phyloP scores from a whole-genome alignment of 2,888 invertebrate genomes.

The Platerodrilus igneus region DNA sequence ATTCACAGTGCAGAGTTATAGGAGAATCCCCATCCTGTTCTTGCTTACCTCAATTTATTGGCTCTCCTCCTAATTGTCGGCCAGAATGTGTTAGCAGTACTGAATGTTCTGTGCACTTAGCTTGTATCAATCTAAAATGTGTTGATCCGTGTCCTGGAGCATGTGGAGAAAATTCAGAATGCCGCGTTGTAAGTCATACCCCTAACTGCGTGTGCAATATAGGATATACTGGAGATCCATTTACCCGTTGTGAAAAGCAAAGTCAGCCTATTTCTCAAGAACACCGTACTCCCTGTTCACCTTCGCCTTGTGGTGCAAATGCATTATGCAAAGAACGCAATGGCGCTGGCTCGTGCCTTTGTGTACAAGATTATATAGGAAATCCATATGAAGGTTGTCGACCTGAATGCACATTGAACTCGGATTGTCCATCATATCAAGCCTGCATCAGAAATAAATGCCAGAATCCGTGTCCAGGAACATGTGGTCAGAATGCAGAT shows the following conservation, averaged over 20 bases:
- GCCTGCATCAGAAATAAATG: conserved; percentile 65
- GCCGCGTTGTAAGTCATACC: conserved; percentile 77
- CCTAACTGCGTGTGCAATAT: conserved; percentile 74
- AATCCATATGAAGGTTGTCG: conserved; percentile 73
- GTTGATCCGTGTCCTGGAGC: conserved; percentile 73
- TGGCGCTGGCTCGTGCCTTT: conserved; percentile 68
- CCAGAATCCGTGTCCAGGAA: conserved; percentile 63
- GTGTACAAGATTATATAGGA: conserved; percentile 66
- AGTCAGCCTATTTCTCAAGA: conserved; percentile 17
- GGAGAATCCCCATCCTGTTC: conserved; percentile 59
- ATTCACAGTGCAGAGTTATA: conserved; percentile 65
- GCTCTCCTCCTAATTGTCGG: conserved; percentile 71
- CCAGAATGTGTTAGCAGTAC: conserved; percentile 78
- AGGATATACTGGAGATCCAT: conserved; percentile 72
- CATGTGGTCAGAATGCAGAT: conserved; percentile 64
- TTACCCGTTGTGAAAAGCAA: conserved; percentile 50
- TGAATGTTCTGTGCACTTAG: conserved; percentile 70
- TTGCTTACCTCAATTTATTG: conserved; percentile 66
- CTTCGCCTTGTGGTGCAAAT: conserved; percentile 64
- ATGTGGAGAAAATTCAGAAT: conserved; percentile 74
- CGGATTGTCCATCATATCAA: conserved; percentile 58
- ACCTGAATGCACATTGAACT: conserved; percentile 63
- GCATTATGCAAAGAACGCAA: conserved; percentile 71
- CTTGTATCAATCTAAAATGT: conserved; percentile 74
- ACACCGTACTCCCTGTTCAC: conserved; percentile 61